Conservation (phyloP, 2,113 vertebrate species). For the Gymnogyps californianus region DNA sequence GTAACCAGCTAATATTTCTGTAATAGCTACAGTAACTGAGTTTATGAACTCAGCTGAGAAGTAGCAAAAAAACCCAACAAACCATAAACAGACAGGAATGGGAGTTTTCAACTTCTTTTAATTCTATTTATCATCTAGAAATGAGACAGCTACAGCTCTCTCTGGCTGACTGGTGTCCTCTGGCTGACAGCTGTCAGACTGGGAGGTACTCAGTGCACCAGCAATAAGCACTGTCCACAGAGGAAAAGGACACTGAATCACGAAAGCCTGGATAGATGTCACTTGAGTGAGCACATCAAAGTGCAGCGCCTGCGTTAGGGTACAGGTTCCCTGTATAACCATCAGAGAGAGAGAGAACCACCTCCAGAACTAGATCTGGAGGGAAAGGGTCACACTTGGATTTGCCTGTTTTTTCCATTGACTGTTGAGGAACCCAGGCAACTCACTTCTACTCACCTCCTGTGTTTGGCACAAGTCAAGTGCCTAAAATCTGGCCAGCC, state of each 20-base stretch:
- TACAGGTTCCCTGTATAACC: background rate
- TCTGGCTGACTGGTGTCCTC: background rate
- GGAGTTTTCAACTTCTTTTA: background rate
- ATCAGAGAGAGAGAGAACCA: background rate
- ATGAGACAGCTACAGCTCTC: background rate
- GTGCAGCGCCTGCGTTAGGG: background rate
- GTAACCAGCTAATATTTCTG: background rate
- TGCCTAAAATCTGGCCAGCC: background rate
- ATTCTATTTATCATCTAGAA: background rate
- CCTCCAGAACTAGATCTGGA: background rate
- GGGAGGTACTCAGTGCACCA: background rate
- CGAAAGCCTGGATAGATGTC: background rate
- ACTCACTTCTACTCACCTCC: background rate
- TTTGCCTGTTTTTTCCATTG: background rate
- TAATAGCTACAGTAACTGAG: background rate
- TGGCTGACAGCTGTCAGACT: background rate
- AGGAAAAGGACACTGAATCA: background rate
- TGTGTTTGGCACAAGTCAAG: background rate
- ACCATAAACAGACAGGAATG: background rate
- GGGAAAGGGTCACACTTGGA: background rate
- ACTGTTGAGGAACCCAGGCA: fast-evolving
- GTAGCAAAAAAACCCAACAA: background rate
- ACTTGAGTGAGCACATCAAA: background rate
- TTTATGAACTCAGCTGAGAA: background rate
- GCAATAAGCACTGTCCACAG: background rate